Percentiles rank a stretch among this genome's conserved stretches.
Conservation (phyloP, 2,113 vertebrate species). For the Macheiramphus alcinus region DNA sequence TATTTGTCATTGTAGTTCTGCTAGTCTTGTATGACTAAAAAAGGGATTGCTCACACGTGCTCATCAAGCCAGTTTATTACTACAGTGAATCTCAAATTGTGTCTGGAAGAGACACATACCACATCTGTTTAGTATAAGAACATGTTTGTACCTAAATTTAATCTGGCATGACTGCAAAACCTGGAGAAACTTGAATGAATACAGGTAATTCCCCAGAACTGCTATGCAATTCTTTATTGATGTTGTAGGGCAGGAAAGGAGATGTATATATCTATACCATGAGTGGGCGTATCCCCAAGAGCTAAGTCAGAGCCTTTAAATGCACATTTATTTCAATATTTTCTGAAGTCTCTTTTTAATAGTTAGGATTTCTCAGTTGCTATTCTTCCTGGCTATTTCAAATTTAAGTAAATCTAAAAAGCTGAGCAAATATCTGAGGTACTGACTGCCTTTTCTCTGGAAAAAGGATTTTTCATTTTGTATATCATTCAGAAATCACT, state of each 20-base stretch:
- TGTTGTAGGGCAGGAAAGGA: neutral
- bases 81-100: neutral
- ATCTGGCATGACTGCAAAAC: neutral
- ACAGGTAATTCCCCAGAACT: neutral
- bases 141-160: neutral
- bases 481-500: neutral
- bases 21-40: neutral
- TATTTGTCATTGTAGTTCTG: neutral
- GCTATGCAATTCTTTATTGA: neutral
- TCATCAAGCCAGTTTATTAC: neutral
- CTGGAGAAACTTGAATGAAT: neutral
- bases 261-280: neutral
- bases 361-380: neutral
- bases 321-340: neutral
- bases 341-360: neutral
- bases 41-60: neutral
- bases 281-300: neutral
- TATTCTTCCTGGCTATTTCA: neutral
- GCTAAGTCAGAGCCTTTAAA: neutral
- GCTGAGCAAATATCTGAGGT: neutral
- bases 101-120: neutral
- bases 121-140: neutral
- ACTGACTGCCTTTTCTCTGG: neutral
- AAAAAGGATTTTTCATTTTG: neutral
- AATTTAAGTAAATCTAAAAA: neutral